A percentile compares a stretch with the other conserved stretches of the same genome.
Evolutionary conservation across 2,113 vertebrate genomes (phyloP).

Genomic region (Laterallus jamaicensis): DNA sequence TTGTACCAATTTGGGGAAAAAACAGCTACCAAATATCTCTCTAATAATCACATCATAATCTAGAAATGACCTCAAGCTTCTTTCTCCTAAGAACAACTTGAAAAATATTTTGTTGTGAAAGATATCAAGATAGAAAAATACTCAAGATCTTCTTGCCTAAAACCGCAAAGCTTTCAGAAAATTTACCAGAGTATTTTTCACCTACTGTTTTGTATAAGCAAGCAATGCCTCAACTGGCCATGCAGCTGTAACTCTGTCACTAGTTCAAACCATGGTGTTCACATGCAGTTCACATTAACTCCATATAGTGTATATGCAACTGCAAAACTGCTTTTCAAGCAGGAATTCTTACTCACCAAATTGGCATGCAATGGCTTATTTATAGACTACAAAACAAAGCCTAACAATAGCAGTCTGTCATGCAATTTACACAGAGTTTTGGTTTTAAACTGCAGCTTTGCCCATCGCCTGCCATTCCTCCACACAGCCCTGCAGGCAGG

Average conservation of each 20-base stretch:
- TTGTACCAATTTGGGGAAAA: not conserved
- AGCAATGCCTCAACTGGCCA: not conserved
- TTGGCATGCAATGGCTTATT: slow-evolving; percentile 35
- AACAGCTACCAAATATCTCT: not conserved
- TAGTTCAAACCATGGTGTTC: not conserved
- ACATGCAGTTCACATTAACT: not conserved
- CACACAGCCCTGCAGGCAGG: not conserved
- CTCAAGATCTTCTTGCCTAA: not conserved
- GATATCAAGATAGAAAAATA: not conserved
- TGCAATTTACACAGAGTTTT: not conserved
- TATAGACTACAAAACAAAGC: slow-evolving; percentile 48
- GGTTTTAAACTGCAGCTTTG: not conserved
- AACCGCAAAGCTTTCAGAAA: not conserved
- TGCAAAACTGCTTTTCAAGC: not conserved
- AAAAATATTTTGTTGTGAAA: not conserved
- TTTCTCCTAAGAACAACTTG: not conserved
- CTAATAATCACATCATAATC: not conserved
- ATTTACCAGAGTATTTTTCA: not conserved
- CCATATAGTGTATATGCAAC: not conserved
- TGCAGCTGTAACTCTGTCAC: not conserved
- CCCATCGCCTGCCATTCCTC: not conserved
- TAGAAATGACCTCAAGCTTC: not conserved
- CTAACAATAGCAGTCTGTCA: not conserved
- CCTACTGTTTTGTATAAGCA: not conserved
- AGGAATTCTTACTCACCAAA: slow-evolving; percentile 33